Evolutionary conservation across 2,888 invertebrate genomes (phyloP), one percentile per base, ranked within the genome.

Genomic region (Pyrochroa serraticornis): DNA sequence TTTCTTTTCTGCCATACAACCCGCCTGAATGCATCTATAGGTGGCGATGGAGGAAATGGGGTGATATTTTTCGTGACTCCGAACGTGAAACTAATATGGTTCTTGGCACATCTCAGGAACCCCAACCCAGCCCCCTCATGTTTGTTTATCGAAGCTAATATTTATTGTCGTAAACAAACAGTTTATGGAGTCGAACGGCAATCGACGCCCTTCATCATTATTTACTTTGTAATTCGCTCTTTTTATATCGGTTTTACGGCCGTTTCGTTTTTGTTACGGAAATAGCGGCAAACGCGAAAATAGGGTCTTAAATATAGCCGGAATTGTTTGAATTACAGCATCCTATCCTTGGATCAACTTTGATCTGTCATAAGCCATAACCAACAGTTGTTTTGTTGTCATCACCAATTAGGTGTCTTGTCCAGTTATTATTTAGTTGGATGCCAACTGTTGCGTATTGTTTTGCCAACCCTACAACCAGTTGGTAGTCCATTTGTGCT

Each of bases 121-220:
- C 13, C n/a, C 3, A 2, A 12, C 2, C 10, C 39, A 2, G 3
- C 2, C 8, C 39, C 12, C 12, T 5, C 12, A 3, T 13, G 39
- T 7, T 8, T 12, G 3, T 34, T 10, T 34, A n/a, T 35, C 14
- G 44, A 56, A 49, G 38, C 45, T 34, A 45, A 45, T 56, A 45
- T 56, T 56, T 56, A 56, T 34, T 44, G 45, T 38, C 50, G 50
- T 56, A 56, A 56, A 56, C 50, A 56, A 45, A 39, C 45, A 50
- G 35, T 56, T 56, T 56, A 56, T 48, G 55, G 48, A 55, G 53
- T 54, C 41, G 53, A 41, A 35, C 46, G 31, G 45, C 45, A 22
- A 41, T 45, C 35, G 31, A 9, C 8, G 43, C 32, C 12, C 39
- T 39, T 41, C 13, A 43, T 46, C 53, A 41, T 46, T 47, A 46